Evolutionary conservation across 2,888 invertebrate genomes (phyloP).

Genomic region (Thalpophila matura): DNA sequence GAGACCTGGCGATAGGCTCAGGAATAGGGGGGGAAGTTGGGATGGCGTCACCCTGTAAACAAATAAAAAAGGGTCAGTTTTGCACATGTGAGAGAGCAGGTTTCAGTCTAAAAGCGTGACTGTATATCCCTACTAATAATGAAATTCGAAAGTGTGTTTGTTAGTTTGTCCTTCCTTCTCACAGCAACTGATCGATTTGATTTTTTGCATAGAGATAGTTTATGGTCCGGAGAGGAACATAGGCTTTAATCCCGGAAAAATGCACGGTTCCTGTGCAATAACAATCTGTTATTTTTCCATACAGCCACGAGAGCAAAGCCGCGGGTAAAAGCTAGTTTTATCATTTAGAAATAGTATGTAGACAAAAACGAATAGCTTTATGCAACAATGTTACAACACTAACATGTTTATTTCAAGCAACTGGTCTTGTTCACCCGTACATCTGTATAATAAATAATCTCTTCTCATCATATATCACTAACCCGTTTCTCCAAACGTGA

Average conservation of each 20-base stretch:
- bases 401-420: slow-evolving; percentile 12
- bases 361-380: background rate
- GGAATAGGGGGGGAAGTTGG: slow-evolving; percentile 90
- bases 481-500: background rate
- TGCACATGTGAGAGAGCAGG: background rate
- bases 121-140: too few species aligned
- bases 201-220: too few species aligned
- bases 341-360: background rate
- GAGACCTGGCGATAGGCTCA: slow-evolving; percentile 84
- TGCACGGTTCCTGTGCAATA: too few species aligned
- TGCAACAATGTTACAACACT: slow-evolving; percentile 7
- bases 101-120: background rate
- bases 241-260: too few species aligned
- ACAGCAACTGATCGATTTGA: too few species aligned
- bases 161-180: too few species aligned
- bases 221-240: too few species aligned
- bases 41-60: slow-evolving; percentile 81
- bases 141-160: too few species aligned
- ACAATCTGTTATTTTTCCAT: too few species aligned
- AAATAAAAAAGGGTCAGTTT: slow-evolving; percentile 24
- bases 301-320: too few species aligned
- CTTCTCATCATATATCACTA: slow-evolving; percentile 8
- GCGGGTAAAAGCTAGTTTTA: too few species aligned
- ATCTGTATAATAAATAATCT: background rate
- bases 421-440: slow-evolving; percentile 1